Evolutionary conservation across 2,797 vertebrate genomes (phyloP).

Genomic region (Trichosurus vulpecula): DNA sequence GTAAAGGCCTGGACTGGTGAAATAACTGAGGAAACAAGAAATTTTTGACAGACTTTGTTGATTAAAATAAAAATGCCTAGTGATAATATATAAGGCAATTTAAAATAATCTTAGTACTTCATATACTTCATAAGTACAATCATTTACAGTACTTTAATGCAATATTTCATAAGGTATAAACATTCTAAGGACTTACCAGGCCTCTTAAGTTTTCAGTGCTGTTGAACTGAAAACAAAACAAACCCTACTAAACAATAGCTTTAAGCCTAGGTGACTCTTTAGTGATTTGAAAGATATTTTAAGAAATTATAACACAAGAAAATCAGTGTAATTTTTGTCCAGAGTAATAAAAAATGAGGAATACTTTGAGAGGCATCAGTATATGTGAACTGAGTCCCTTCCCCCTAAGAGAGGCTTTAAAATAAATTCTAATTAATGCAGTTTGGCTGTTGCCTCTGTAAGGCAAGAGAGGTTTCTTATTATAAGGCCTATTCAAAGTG

Average conservation of each 20-base stretch:
- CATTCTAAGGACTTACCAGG: conserved; percentile 27
- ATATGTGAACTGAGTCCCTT: not conserved
- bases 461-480: conserved; percentile 12
- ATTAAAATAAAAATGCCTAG: conserved; percentile 25
- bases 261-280: not conserved
- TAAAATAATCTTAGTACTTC: not conserved
- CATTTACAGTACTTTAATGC: not conserved
- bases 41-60: conserved; percentile 6
- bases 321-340: not conserved
- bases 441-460: not conserved
- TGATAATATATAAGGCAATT: not conserved
- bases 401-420: not conserved
- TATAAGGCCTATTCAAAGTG: conserved; percentile 55
- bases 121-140: not conserved
- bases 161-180: conserved; percentile 48
- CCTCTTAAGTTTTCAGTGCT: not conserved
- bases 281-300: not conserved
- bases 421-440: not conserved
- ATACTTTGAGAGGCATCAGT: not conserved
- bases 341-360: not conserved
- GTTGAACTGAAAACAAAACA: not conserved
- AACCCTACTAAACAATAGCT: not conserved
- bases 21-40: conserved; percentile 49
- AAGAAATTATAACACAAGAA: not conserved
- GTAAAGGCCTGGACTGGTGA: not conserved